Evolutionary conservation across 2,888 invertebrate species (phyloP).

Genomic region (Bembecia ichneumoniformis): DNA sequence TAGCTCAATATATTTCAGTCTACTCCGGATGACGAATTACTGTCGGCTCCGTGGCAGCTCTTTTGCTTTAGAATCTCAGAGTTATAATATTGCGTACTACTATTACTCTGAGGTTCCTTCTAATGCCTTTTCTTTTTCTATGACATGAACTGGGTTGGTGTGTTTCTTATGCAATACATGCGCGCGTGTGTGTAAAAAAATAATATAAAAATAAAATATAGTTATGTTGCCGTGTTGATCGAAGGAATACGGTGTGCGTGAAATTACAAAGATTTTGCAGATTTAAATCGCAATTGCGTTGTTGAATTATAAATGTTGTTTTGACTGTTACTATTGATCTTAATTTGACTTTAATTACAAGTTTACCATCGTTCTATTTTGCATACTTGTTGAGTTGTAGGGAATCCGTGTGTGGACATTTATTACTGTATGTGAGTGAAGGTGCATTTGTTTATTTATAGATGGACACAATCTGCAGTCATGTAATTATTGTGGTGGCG

Average conservation of each 20-base stretch:
- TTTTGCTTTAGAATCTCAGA: too few relatives aligned
- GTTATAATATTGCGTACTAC: too few relatives aligned
- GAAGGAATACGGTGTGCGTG: background rate
- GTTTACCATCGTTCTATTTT: background rate
- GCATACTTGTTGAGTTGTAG: background rate
- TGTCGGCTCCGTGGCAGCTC: too few relatives aligned
- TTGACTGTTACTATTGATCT: background rate
- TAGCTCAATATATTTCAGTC: too few relatives aligned
- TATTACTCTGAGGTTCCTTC: too few relatives aligned
- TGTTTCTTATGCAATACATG: too few relatives aligned
- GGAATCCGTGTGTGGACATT: constrained; percentile 21
- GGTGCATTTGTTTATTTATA: constrained; percentile 72
- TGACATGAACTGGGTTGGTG: too few relatives aligned
- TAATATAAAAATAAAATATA: background rate
- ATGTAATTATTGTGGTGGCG: constrained; percentile 62
- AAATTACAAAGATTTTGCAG: constrained; percentile 16
- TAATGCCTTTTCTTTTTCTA: too few relatives aligned
- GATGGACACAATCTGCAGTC: constrained; percentile 64
- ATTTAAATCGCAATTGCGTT: constrained; percentile 8
- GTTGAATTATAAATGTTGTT: too few relatives aligned
- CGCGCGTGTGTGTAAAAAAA: too few relatives aligned
- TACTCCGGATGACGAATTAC: too few relatives aligned
- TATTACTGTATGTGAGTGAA: constrained; percentile 27
- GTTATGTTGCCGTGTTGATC: background rate
- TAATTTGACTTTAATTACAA: background rate